Evolutionary conservation across 2,888 invertebrate genomes (phyloP).

Genomic region (Rotaria sp.): DNA sequence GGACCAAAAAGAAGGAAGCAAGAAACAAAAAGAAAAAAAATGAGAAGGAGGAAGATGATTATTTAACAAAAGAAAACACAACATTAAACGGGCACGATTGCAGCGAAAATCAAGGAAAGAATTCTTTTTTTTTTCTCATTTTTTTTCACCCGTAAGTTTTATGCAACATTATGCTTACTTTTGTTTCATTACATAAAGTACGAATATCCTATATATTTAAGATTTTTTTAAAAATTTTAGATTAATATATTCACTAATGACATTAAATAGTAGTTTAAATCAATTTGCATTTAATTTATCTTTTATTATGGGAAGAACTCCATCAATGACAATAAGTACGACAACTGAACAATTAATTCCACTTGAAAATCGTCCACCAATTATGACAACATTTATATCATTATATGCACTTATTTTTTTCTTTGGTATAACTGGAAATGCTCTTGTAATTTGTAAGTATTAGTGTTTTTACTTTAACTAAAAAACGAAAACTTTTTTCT

Average conservation of each 20-base stretch:
- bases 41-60: background rate
- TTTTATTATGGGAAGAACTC: background rate
- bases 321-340: background rate
- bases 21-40: background rate
- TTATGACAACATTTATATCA: slow-evolving; percentile 46
- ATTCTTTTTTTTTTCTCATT: background rate
- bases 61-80: background rate
- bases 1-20: background rate
- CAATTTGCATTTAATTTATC: too few relatives aligned
- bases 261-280: background rate
- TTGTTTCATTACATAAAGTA: background rate
- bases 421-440: slow-evolving; percentile 62
- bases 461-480: background rate
- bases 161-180: background rate
- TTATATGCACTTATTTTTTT: slow-evolving; percentile 75
- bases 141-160: background rate
- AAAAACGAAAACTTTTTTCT: slow-evolving; percentile 57
- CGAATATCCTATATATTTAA: background rate
- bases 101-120: background rate
- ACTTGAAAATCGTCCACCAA: background rate
- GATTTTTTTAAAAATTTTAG: background rate
- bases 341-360: background rate
- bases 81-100: background rate
- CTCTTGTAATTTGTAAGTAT: slow-evolving; percentile 33
- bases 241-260: background rate